phyloP scores from a whole-genome alignment of 2,113 vertebrate species.

The Crotophaga sulcirostris region DNA sequence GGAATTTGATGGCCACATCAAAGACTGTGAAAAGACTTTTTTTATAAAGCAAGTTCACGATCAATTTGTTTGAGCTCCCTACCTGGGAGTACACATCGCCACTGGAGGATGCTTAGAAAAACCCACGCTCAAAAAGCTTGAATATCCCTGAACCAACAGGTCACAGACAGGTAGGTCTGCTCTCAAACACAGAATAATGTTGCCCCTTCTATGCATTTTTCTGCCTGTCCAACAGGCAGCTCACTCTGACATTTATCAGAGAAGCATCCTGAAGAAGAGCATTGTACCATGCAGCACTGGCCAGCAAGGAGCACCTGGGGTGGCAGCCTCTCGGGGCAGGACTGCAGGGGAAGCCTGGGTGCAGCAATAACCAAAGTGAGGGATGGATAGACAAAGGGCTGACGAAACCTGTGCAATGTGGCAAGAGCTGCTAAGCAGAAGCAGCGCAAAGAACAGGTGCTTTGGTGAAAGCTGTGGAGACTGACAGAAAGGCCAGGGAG shows the following conservation, averaged over 20 bases:
- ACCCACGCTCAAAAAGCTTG: not conserved
- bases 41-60: not conserved
- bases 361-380: not conserved
- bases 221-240: not conserved
- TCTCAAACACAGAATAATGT: not conserved
- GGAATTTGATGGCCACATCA: not conserved
- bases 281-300: not conserved
- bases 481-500: not conserved
- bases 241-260: not conserved
- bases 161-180: not conserved
- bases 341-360: not conserved
- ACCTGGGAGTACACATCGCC: not conserved
- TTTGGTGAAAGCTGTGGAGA: not conserved
- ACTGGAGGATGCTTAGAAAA: not conserved
- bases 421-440: not conserved
- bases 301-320: rapidly evolving
- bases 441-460: rapidly evolving
- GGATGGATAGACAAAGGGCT: rapidly evolving
- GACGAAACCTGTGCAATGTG: not conserved
- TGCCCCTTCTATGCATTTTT: not conserved
- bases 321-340: not conserved
- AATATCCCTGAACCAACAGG: not conserved
- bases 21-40: not conserved
- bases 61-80: not conserved
- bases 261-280: not conserved